phyloP scores from a whole-genome alignment of 2,888 invertebrate genomes.

The Coenonympha glycerion region DNA sequence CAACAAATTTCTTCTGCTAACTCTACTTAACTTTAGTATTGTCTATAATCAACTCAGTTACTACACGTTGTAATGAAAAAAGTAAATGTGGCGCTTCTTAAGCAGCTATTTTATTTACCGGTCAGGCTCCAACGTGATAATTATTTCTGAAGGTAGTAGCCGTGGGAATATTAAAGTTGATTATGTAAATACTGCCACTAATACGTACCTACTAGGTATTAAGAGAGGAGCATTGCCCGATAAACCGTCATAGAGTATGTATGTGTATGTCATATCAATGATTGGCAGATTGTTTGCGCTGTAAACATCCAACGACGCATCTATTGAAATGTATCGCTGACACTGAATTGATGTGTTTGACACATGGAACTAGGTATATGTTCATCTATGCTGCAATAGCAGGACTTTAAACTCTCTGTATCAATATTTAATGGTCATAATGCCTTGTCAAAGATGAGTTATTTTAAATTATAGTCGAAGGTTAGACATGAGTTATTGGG shows the following conservation, averaged over 20 bases:
- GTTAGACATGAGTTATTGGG: conserved; percentile 9
- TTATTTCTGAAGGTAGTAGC: neutral
- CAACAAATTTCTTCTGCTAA: too few relatives aligned
- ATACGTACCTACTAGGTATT: too few relatives aligned
- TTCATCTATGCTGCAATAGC: neutral
- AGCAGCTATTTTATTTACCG: too few relatives aligned
- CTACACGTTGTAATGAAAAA: too few relatives aligned
- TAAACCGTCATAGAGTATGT: conserved; percentile 9
- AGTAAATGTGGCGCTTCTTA: too few relatives aligned
- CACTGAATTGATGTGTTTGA: conserved; percentile 15
- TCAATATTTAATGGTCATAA: neutral
- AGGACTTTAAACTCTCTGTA: neutral
- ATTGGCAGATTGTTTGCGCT: conserved; percentile 21
- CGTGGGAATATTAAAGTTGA: neutral
- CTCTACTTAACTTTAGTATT: too few relatives aligned
- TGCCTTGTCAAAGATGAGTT: neutral
- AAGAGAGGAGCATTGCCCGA: conserved; percentile 10
- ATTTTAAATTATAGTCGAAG: conserved; percentile 12
- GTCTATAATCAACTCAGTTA: too few relatives aligned
- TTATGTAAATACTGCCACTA: too few relatives aligned
- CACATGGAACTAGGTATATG: too few relatives aligned
- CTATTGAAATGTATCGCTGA: conserved; percentile 15
- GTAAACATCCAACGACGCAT: conserved; percentile 3
- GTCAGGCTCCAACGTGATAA: neutral
- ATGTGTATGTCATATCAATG: conserved; percentile 16